These are phyloP conservation scores for Cricetomys ansorgei DNA, from an alignment of 2,113 vertebrate genomes.

Conservation along the genomic window DNA sequence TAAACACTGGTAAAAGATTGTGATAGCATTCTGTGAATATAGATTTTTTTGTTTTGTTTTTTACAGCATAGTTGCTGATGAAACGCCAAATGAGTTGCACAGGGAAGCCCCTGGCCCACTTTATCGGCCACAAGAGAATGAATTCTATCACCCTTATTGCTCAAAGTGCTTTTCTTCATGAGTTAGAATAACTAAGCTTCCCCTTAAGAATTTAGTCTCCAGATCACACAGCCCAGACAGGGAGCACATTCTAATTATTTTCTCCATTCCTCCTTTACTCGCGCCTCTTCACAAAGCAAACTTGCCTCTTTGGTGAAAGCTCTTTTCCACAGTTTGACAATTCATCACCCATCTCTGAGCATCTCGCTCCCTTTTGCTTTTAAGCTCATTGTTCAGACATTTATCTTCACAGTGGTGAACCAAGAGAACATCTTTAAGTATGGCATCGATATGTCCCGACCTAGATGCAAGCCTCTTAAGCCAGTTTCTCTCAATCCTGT, in stretches of 20 bases:
- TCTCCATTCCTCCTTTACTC: conserved; percentile 38
- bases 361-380: conserved; percentile 54
- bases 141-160: background rate
- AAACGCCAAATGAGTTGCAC: conserved; percentile 38
- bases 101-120: background rate
- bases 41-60: conserved; percentile 42
- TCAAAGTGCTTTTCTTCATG: conserved; percentile 13
- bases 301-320: conserved; percentile 57
- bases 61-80: conserved; percentile 38
- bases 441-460: conserved; percentile 79
- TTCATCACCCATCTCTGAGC: conserved; percentile 72
- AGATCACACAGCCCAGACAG: conserved; percentile 17
- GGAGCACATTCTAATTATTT: conserved; percentile 70
- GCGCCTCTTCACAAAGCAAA: conserved; percentile 74
- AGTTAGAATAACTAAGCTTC: conserved; percentile 38
- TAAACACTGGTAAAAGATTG: conserved; percentile 54
- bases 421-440: conserved; percentile 83
- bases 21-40: conserved; percentile 50
- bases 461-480: conserved; percentile 86
- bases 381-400: conserved; percentile 75
- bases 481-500: conserved; percentile 84
- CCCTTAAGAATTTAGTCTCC: conserved; percentile 55
- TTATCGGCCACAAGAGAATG: conserved; percentile 37
- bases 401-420: conserved; percentile 79
- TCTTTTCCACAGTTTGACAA: conserved; percentile 79